Evolutionary conservation across 2,113 vertebrate species (phyloP).

Genomic region (Coryphaenoides rupestris): DNA sequence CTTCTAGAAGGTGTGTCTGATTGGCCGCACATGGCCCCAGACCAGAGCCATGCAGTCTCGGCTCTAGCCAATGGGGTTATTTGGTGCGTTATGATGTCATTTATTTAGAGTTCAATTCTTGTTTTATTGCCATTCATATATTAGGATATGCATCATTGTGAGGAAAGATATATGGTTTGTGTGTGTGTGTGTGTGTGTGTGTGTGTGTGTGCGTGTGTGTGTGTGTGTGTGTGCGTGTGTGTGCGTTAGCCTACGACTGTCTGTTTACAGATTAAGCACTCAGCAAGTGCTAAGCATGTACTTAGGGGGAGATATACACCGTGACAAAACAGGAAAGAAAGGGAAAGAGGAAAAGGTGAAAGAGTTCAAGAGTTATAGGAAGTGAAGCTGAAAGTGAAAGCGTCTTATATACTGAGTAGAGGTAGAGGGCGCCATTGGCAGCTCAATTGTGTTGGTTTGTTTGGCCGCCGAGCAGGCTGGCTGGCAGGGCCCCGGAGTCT

Average conservation of each 20-base stretch:
- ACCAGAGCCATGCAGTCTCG: no score
- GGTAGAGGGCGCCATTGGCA: slow-evolving; percentile 1
- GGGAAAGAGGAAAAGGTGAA: slow-evolving; percentile 44
- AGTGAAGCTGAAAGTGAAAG: slow-evolving; percentile 38
- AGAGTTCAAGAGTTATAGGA: slow-evolving; percentile 11
- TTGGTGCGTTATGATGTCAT: no score
- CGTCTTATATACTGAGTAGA: not conserved
- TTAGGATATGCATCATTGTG: no score
- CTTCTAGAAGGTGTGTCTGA: slow-evolving; percentile 30
- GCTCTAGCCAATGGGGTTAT: no score
- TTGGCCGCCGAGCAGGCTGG: slow-evolving; percentile 60
- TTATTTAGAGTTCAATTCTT: no score
- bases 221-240: not conserved
- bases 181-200: not conserved
- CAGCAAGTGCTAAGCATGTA: slow-evolving; percentile 16
- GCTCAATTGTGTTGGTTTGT: slow-evolving; percentile 7
- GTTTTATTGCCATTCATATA: no score
- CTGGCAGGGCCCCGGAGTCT: slow-evolving; percentile 49
- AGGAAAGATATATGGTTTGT: no score
- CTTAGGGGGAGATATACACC: slow-evolving; percentile 17
- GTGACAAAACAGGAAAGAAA: slow-evolving; percentile 21
- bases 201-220: slow-evolving; percentile 10
- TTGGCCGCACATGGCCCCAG: no score
- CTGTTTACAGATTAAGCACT: no score
- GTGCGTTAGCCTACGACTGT: no score